Conservation (phyloP, 2,113 vertebrate species). For the Thermophis baileyi region DNA sequence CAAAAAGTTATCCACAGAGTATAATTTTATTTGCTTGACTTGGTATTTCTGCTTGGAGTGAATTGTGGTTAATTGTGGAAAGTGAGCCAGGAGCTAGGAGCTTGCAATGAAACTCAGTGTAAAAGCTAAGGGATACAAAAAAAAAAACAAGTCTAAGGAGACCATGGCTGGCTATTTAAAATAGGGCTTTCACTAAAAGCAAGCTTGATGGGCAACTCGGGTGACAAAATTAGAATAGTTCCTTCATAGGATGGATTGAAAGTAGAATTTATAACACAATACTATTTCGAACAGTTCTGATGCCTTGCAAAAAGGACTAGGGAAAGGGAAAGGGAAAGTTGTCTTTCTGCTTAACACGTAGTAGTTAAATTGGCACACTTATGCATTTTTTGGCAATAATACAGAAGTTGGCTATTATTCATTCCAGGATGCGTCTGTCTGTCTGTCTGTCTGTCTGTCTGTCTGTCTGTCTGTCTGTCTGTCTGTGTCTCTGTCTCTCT, state of each 20-base stretch:
- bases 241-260: background rate
- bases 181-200: background rate
- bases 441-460: background rate
- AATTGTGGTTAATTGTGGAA: background rate
- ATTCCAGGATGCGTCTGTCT: background rate
- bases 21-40: background rate
- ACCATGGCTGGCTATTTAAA: background rate
- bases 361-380: background rate
- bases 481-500: too few species aligned
- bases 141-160: background rate
- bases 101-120: background rate
- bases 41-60: background rate
- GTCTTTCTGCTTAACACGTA: background rate
- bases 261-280: background rate
- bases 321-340: background rate
- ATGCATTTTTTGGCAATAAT: background rate
- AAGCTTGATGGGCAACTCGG: background rate
- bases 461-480: too few species aligned
- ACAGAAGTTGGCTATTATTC: background rate
- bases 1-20: background rate
- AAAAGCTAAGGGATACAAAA: background rate
- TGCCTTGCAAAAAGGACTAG: background rate
- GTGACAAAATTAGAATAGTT: background rate
- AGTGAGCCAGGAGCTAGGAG: background rate
- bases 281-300: background rate